Conservation (phyloP, 2,797 vertebrate genomes). For the Acrossocheilus wenchowensis region DNA sequence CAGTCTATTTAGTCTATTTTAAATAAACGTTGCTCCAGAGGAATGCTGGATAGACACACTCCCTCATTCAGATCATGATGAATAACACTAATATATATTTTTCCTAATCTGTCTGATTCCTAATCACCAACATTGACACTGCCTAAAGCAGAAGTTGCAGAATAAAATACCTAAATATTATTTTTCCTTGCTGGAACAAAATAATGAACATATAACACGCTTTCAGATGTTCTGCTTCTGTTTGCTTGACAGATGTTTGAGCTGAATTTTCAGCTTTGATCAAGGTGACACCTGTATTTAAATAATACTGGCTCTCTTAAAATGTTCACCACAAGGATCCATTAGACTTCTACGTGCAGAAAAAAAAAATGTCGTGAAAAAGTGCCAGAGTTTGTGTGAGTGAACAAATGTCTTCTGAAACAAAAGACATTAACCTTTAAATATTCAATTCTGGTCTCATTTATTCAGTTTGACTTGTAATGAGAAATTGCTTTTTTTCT, state of each 20-base stretch:
- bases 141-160: neutral
- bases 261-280: neutral
- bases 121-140: neutral
- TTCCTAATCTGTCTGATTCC: neutral
- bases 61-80: neutral
- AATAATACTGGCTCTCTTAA: neutral
- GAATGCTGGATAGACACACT: neutral
- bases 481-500: neutral
- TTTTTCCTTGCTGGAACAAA: neutral
- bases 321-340: neutral
- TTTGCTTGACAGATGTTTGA: neutral
- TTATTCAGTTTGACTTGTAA: neutral
- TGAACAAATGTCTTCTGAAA: neutral
- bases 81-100: neutral
- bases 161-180: neutral
- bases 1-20: neutral
- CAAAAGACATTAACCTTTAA: neutral
- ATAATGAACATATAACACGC: neutral
- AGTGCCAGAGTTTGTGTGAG: neutral
- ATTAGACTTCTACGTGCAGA: neutral
- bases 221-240: neutral
- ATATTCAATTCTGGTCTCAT: constrained; percentile 16
- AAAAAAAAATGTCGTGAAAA: neutral
- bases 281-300: neutral
- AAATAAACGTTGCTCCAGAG: neutral